Percentiles rank a stretch among this genome's conserved stretches.
These are phyloP conservation scores for Ophthalmolycus amberensis DNA, from an alignment of 2,113 vertebrate genomes.

Conservation along the genomic window DNA sequence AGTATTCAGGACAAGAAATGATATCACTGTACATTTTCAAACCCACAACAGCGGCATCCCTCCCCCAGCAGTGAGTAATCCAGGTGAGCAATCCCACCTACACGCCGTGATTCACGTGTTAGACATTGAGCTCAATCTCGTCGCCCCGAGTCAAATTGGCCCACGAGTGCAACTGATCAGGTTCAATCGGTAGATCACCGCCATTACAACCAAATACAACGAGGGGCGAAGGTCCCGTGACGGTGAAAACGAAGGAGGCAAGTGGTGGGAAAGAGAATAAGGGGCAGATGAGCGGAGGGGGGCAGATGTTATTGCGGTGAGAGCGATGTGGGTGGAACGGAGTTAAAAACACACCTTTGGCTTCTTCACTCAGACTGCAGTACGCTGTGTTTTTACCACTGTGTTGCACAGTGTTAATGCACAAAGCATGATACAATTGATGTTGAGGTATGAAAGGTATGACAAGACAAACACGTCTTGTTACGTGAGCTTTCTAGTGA, in stretches of 20 bases:
- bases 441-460: neutral
- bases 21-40: conserved; percentile 49
- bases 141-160: conserved; percentile 47
- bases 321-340: conserved; percentile 32
- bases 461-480: neutral
- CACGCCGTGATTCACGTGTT: conserved; percentile 68
- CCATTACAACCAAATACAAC: conserved; percentile 28
- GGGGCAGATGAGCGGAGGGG: conserved; percentile 18
- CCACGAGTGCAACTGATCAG: conserved; percentile 31
- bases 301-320: conserved; percentile 4
- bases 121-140: conserved; percentile 60
- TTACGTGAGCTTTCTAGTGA: no score
- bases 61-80: conserved; percentile 63
- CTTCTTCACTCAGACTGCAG: neutral
- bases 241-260: conserved; percentile 32
- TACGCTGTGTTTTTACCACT: no score
- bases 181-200: conserved; percentile 42
- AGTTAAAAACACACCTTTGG: conserved; percentile 23
- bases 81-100: conserved; percentile 69
- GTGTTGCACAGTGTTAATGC: neutral
- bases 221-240: conserved; percentile 12
- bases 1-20: conserved; percentile 30
- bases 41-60: conserved; percentile 49
- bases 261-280: conserved; percentile 31
- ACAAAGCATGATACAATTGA: neutral